These are phyloP conservation scores for Albula goreensis DNA, from an alignment of 2,113 vertebrate genomes.

Conservation along the genomic window DNA sequence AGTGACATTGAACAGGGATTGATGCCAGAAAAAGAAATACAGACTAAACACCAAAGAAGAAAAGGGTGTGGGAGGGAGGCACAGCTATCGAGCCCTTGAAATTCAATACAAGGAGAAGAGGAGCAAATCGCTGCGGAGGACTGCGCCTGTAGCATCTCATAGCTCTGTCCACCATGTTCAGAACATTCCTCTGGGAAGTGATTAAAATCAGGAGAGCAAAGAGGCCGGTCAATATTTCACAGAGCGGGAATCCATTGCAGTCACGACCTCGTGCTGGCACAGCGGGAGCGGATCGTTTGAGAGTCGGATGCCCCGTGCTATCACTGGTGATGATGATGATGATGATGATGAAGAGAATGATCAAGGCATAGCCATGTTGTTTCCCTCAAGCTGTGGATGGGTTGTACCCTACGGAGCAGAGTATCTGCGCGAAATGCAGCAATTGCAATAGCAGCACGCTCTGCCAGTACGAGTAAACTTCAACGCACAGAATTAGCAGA, in stretches of 20 bases:
- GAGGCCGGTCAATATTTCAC: slow-evolving; percentile 28
- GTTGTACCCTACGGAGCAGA: slow-evolving; percentile 37
- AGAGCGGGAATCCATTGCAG: slow-evolving; percentile 6
- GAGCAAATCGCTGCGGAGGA: slow-evolving; percentile 56
- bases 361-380: background rate
- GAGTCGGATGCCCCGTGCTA: background rate
- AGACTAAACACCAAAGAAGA: slow-evolving; percentile 70
- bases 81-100: slow-evolving; percentile 60
- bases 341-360: too few relatives aligned
- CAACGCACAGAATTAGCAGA: too few relatives aligned
- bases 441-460: slow-evolving; percentile 36
- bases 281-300: background rate
- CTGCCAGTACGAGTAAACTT: slow-evolving; percentile 66
- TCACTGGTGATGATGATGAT: too few relatives aligned
- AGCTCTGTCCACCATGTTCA: slow-evolving; percentile 50
- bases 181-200: slow-evolving; percentile 55
- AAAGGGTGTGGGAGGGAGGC: slow-evolving; percentile 49
- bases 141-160: slow-evolving; percentile 37
- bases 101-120: slow-evolving; percentile 66
- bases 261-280: background rate
- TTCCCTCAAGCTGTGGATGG: slow-evolving; percentile 50
- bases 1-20: slow-evolving; percentile 19
- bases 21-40: slow-evolving; percentile 64
- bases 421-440: slow-evolving; percentile 49
- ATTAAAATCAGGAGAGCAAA: slow-evolving; percentile 52